phyloP scores from a whole-genome alignment of 2,113 vertebrate genomes.

The Misgurnus anguillicaudatus region DNA sequence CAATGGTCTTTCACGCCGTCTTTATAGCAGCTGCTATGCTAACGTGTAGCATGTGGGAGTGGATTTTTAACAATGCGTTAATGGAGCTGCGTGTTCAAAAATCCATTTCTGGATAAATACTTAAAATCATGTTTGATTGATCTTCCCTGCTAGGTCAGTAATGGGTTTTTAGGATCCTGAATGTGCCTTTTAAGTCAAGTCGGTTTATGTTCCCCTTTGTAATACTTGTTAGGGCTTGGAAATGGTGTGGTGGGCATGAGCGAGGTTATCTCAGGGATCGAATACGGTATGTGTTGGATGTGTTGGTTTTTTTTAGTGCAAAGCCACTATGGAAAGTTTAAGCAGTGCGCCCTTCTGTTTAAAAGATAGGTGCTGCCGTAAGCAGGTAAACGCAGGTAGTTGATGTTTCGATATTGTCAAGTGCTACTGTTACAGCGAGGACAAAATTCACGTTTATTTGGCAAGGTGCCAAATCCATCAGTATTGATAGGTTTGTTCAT shows the following conservation, averaged over 20 bases:
- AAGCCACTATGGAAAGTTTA: background rate
- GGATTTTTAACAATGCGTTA: background rate
- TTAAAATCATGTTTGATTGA: slow-evolving; percentile 25
- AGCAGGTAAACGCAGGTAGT: slow-evolving; percentile 4
- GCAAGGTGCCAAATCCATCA: background rate
- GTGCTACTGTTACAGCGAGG: slow-evolving; percentile 8
- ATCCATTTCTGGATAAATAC: slow-evolving; percentile 34
- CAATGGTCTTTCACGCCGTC: slow-evolving; percentile 11
- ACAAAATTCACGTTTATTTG: slow-evolving; percentile 16
- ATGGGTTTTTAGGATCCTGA: slow-evolving; percentile 61
- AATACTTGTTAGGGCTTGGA: slow-evolving; percentile 61
- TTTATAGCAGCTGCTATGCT: slow-evolving; percentile 4
- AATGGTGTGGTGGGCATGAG: slow-evolving; percentile 28
- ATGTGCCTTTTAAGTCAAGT: slow-evolving; percentile 71
- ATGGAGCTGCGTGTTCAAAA: background rate
- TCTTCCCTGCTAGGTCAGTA: slow-evolving; percentile 45
- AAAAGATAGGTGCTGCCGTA: background rate
- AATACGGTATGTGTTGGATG: slow-evolving; percentile 40
- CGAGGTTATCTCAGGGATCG: slow-evolving; percentile 76
- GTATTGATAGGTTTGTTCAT: background rate
- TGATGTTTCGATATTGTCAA: background rate
- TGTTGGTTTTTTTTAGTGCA: background rate
- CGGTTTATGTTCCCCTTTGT: slow-evolving; percentile 27
- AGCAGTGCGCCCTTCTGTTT: background rate
- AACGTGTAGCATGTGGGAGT: slow-evolving; percentile 31